These are phyloP conservation scores for Sitta carolinensis DNA, from an alignment of 2,797 vertebrate genomes.

Conservation along the genomic window DNA sequence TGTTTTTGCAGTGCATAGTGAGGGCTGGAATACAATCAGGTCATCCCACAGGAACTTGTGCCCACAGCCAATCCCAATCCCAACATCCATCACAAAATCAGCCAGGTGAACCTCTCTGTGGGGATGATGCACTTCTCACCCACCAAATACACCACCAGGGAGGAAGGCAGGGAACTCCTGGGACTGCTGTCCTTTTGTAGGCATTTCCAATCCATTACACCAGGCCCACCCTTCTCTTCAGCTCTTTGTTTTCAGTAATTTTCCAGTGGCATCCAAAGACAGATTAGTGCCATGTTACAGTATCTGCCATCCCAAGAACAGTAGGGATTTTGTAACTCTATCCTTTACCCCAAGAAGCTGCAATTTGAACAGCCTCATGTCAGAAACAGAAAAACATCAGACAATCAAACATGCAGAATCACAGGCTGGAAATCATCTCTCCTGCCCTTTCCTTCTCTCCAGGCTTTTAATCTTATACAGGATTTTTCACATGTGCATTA, in stretches of 20 bases:
- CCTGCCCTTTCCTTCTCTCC: not conserved
- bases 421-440: not conserved
- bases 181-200: not conserved
- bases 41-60: not conserved
- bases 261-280: rapidly evolving
- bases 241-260: not conserved
- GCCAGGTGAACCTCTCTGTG: rapidly evolving
- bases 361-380: not conserved
- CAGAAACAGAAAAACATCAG: not conserved
- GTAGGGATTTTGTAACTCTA: not conserved
- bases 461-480: not conserved
- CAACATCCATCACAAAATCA: not conserved
- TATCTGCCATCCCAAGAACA: not conserved
- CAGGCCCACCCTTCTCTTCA: not conserved
- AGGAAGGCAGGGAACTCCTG: not conserved
- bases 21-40: not conserved
- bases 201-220: not conserved
- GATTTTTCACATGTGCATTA: not conserved
- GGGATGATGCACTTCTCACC: not conserved
- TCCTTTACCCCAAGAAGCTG: not conserved
- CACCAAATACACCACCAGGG: too few relatives aligned
- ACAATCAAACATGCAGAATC: not conserved
- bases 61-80: not conserved
- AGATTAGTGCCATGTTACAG: not conserved
- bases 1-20: not conserved